Evolutionary conservation across 1,140 invertebrate genomes (phyloP), one percentile per base, ranked within the genome.

Genomic region (Brachionus asplanchnoidis): DNA sequence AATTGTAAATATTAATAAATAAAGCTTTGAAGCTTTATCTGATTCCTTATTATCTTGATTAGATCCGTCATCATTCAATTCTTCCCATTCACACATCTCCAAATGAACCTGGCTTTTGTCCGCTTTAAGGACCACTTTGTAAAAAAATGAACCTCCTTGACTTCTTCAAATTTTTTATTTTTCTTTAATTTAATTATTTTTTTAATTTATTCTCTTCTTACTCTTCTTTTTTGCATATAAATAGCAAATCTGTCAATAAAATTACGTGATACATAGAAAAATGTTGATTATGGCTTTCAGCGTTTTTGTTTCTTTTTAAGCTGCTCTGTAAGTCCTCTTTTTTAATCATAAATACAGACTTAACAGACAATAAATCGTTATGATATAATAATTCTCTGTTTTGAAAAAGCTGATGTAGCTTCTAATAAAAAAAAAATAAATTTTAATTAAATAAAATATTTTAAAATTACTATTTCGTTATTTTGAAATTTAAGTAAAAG

Each of bases 141-240:
- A 77, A n/a, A 42, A 75, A 44, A 77, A 77, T 77, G 42, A 26
- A 2, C 20, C 42, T 46, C 46, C 44, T 77, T 77, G 42, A 23
- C 14, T 77, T 53, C 73, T 77, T 53, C 12, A 50, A 53, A 77
- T 14, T 36, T 6, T 50, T 28, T 9, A 12, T 14, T 23, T 12
- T 23, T 14, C 11, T 36, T 7, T 11, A n/a, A 42, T 11, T 17
- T 20, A n/a, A 26, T 14, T 12, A 3, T 32, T 14, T 26, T 77
- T 28, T 50, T 2, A 42, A 42, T 8, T 42, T 46, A 20, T 77
- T 7, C 0, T 46, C 9, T 6, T 3, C 17, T 50, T 50, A 77
- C 73, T 20, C 44, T 77, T 77, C 73, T 77, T 77, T 77, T 14
- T 50, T 23, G 44, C 73, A 77, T 50, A 77, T 77, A 77, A 50